These are phyloP conservation scores for Tychaedon coryphoeus DNA, from an alignment of 2,113 vertebrate species.

Conservation along the genomic window DNA sequence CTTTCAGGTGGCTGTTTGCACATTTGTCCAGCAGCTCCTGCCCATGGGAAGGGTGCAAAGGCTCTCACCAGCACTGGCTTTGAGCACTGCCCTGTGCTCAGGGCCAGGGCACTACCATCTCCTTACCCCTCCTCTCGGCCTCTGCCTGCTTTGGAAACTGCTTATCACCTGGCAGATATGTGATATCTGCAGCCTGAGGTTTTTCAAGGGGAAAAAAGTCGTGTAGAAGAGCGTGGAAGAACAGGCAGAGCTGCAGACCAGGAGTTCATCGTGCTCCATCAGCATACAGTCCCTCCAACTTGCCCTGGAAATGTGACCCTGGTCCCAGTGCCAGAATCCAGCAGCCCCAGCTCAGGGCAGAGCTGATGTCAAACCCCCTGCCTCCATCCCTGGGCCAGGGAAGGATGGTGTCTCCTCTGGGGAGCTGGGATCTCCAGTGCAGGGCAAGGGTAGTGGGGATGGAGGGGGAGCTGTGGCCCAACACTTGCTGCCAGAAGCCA, in stretches of 20 bases:
- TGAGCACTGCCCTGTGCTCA: not conserved
- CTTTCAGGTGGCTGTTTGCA: not conserved
- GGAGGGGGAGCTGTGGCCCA: not conserved
- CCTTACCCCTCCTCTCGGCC: not conserved
- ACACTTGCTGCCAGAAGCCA: not conserved
- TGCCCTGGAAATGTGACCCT: not conserved
- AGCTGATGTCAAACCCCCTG: not conserved
- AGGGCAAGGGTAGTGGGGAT: not conserved
- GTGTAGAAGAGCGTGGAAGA: accelerated
- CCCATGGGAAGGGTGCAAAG: not conserved
- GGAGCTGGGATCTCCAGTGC: not conserved
- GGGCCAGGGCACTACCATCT: not conserved
- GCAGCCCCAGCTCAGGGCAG: not conserved
- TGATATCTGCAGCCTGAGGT: not conserved
- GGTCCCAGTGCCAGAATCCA: not conserved
- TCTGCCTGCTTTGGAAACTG: not conserved
- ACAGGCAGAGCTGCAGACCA: not conserved
- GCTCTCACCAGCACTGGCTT: accelerated
- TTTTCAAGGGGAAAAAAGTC: not conserved
- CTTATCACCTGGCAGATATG: not conserved
- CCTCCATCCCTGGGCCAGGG: not conserved
- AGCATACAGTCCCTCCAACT: not conserved
- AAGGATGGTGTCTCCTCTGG: not conserved
- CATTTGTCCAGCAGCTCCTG: not conserved
- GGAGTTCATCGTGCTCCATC: accelerated